Percentiles rank a stretch among this genome's conserved stretches.
Conservation (phyloP, 2,113 vertebrate genomes). For the Myotis brandtii region DNA sequence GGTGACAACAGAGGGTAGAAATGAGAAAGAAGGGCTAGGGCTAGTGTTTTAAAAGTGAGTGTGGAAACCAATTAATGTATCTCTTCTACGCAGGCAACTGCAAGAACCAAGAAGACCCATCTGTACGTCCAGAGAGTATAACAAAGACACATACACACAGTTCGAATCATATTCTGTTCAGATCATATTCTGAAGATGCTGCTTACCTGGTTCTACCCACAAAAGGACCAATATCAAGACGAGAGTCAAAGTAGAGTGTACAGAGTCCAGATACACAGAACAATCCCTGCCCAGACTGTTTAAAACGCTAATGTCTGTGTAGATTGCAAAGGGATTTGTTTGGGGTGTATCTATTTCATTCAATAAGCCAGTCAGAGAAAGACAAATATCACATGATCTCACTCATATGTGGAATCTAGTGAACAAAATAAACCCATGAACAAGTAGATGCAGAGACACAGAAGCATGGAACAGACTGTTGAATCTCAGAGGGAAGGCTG, state of each 20-base stretch:
- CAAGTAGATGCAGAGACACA: too few relatives aligned
- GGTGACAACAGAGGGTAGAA: neutral
- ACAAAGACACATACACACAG: neutral
- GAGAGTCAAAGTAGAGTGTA: neutral
- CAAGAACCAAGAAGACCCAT: neutral
- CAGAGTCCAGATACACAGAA: neutral
- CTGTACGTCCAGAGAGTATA: neutral
- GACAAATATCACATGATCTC: too few relatives aligned
- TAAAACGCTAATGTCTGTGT: neutral
- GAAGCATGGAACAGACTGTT: too few relatives aligned
- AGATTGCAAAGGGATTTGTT: neutral
- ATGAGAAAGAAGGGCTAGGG: neutral
- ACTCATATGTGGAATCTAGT: too few relatives aligned
- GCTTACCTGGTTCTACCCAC: neutral
- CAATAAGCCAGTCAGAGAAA: neutral
- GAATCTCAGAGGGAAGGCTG: too few relatives aligned
- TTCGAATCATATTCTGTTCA: neutral
- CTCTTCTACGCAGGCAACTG: neutral
- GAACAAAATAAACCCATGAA: too few relatives aligned
- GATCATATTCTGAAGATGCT: neutral
- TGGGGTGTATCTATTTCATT: neutral
- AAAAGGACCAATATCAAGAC: neutral
- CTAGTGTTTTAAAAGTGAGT: neutral
- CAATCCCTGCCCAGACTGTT: neutral
- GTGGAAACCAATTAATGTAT: neutral